Evolutionary conservation across 2,797 vertebrate species (phyloP).

Genomic region (Sebastes cheni): DNA sequence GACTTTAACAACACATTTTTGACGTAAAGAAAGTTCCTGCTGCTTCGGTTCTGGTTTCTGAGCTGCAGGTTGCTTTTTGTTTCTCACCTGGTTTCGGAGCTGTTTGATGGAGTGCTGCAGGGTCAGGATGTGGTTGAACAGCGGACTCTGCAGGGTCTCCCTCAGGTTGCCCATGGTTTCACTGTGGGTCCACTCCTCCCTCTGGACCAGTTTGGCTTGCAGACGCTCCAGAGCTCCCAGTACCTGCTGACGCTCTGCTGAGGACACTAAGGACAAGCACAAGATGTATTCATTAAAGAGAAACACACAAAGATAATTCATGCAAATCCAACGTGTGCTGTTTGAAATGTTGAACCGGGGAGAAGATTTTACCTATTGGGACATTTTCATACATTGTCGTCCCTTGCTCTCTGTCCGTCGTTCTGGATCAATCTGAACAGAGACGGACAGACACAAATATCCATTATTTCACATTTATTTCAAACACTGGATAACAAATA

Average conservation of each 20-base stretch:
- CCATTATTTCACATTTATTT: neutral
- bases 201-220: slow-evolving; percentile 88
- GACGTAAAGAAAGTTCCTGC: too few relatives aligned
- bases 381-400: slow-evolving; percentile 81
- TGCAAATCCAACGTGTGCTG: neutral
- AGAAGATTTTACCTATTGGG: slow-evolving; percentile 69
- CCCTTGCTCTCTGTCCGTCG: neutral
- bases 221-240: slow-evolving; percentile 91
- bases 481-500: neutral
- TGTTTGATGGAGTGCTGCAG: slow-evolving; percentile 95
- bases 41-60: too few relatives aligned
- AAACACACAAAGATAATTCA: neutral
- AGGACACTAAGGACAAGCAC: slow-evolving; percentile 60
- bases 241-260: slow-evolving; percentile 89
- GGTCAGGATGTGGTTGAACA: slow-evolving; percentile 93
- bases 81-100: slow-evolving; percentile 88
- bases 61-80: too few relatives aligned
- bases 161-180: slow-evolving; percentile 83
- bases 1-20: too few relatives aligned
- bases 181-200: slow-evolving; percentile 88
- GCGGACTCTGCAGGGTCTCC: slow-evolving; percentile 88
- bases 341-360: neutral
- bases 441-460: neutral
- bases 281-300: neutral
- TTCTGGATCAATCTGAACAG: slow-evolving; percentile 29